These are phyloP conservation scores for Antechinus stuartii DNA, from an alignment of 2,113 vertebrate genomes.

Conservation along the genomic window DNA sequence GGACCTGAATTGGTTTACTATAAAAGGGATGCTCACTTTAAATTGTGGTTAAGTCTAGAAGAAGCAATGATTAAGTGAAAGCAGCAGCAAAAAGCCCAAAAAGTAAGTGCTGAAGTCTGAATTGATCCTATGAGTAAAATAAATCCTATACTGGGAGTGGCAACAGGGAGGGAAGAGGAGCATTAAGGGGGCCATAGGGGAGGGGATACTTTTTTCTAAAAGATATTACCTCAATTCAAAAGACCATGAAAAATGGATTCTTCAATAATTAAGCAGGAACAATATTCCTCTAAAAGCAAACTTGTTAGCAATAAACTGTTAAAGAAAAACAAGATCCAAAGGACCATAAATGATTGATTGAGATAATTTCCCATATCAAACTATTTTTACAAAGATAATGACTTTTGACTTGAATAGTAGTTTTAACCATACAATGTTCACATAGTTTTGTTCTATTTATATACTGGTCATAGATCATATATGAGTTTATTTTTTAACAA, in stretches of 20 bases:
- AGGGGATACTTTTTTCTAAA: neutral
- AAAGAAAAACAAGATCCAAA: constrained; percentile 49
- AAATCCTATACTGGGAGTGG: neutral
- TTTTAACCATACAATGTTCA: neutral
- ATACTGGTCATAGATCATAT: neutral
- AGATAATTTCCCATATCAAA: constrained; percentile 32
- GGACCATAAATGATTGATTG: constrained; percentile 11
- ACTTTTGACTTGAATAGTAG: constrained; percentile 41
- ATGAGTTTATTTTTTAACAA: neutral
- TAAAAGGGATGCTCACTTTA: neutral
- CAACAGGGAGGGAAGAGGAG: too few relatives aligned
- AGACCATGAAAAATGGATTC: neutral
- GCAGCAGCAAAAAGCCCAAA: neutral
- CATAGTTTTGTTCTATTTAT: constrained; percentile 41
- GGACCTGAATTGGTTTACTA: neutral
- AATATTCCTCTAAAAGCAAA: constrained; percentile 40
- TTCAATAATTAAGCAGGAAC: neutral
- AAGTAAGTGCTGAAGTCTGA: neutral
- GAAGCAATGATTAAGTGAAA: neutral
- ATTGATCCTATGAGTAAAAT: neutral
- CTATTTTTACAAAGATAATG: constrained; percentile 44
- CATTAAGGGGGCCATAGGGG: too few relatives aligned
- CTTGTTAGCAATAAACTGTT: constrained; percentile 64
- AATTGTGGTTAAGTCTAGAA: neutral
- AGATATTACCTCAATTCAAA: neutral